Evolutionary conservation across 2,113 vertebrate genomes (phyloP).

Genomic region (Neolamprologus kungweensis): DNA sequence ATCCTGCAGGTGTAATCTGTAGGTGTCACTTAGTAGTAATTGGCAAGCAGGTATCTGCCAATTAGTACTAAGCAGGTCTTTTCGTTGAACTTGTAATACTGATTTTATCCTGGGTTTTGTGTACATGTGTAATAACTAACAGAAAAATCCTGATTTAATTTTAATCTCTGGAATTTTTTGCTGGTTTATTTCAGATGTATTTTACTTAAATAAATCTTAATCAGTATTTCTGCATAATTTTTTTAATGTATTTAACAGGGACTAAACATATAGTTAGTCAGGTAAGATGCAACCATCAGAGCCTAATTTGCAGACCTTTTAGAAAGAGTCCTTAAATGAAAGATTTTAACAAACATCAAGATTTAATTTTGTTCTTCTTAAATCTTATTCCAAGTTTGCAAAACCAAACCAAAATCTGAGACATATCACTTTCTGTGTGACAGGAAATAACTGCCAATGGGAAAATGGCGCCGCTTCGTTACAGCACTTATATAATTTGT

Average conservation of each 20-base stretch:
- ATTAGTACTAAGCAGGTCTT: background rate
- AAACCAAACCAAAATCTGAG: background rate
- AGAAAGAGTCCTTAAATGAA: background rate
- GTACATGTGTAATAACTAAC: background rate
- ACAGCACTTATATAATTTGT: background rate
- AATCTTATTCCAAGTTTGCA: background rate
- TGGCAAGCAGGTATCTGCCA: background rate
- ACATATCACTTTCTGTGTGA: background rate
- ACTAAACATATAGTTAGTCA: background rate
- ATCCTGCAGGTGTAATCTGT: background rate
- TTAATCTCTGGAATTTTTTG: background rate
- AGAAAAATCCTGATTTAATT: background rate
- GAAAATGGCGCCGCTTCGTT: background rate
- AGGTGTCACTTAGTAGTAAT: background rate
- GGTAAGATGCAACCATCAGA: background rate
- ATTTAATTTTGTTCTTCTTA: background rate
- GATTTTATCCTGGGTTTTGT: background rate
- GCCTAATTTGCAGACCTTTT: background rate
- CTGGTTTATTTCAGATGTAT: background rate
- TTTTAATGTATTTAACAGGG: background rate
- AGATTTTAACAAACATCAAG: background rate
- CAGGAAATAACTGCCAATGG: background rate
- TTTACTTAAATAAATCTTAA: background rate
- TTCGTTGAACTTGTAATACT: background rate
- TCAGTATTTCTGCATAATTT: background rate